Percentiles rank a stretch among this genome's conserved stretches.
Conservation (phyloP, 1,140 invertebrate species). For the Leptonema lineaticorne region DNA sequence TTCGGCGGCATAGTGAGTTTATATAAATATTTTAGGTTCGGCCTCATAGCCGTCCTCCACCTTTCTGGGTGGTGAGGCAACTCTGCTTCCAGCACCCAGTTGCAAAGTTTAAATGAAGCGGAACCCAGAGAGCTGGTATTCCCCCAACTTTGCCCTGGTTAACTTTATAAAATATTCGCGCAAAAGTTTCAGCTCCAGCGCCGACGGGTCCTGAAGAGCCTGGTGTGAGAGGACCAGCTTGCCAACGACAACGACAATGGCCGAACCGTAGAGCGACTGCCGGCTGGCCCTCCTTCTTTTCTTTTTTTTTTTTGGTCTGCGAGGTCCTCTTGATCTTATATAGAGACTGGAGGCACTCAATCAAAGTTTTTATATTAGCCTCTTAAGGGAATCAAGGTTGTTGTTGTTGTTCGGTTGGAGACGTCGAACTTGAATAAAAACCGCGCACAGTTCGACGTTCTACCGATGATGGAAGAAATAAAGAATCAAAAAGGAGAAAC, state of each 20-base stretch:
- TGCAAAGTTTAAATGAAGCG: slow-evolving; percentile 29
- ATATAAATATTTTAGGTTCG: slow-evolving; percentile 23
- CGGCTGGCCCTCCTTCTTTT: not conserved
- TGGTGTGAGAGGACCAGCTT: not conserved
- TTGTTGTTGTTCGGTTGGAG: not conserved
- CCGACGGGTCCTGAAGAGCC: not conserved
- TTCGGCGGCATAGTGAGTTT: slow-evolving; percentile 2
- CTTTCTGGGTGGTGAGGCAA: not conserved
- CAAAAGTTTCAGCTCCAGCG: slow-evolving; percentile 14
- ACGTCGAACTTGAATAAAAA: not conserved
- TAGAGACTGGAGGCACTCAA: slow-evolving; percentile 1
- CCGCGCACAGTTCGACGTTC: not conserved
- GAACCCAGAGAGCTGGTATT: slow-evolving; percentile 25
- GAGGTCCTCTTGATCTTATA: not conserved
- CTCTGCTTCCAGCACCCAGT: slow-evolving; percentile 10
- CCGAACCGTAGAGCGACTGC: not conserved
- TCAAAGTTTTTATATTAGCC: slow-evolving; percentile 26
- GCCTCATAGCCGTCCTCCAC: not conserved
- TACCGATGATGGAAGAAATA: not conserved
- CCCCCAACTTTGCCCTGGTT: slow-evolving; percentile 28
- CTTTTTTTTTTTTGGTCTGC: too few species aligned
- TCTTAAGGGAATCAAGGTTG: slow-evolving; percentile 1
- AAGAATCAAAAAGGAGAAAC: too few species aligned
- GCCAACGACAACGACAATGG: not conserved
- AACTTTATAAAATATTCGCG: slow-evolving; percentile 30